Base-by-base conservation (phyloP, 2,113 vertebrate species). In the Pangasianodon hypophthalmus region DNA sequence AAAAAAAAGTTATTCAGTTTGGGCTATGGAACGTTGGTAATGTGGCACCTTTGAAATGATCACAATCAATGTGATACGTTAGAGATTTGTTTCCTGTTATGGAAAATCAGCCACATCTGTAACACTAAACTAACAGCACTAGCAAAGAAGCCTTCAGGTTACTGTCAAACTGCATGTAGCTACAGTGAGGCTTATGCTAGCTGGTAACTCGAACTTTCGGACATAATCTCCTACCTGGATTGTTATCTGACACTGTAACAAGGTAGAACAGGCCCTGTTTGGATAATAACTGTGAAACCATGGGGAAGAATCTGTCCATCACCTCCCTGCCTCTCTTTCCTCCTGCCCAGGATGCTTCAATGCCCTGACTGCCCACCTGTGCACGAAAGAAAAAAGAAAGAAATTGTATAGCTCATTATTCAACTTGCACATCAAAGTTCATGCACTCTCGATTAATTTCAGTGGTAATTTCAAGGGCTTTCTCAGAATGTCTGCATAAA, bases 321-420 rank as follows among this genome's bases (percentile, higher is more conserved):
- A 99, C 97, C 94, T 99, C 97, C 75, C 98, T 95, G 21, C 98
- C 98, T 41, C 94, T 94, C 88, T 92, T 93, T 80, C 98, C 98
- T 18, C 98, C 98, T 19, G 98, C 98, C 98, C 98, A 99, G 5
- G 98, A 95, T 0, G 97, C 97, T 82, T 97, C 96, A 56, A 99
- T 97, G 56, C 98, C 98, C 0, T 29, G 92, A 91, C 96, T 93
- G 89, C 96, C 95, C 2, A 98, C 97, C 98, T 99, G 92, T n/a
- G 69, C 93, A 83, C 10, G 46, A 46, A 67, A 26, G 13, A 10
- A 86, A 8, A 7, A 18, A 52, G 77, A 52, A 80, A 71, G 6
- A n/a, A 24, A 16, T 14, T 19, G 26, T 67, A 56, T 6, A 41
- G 67, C 26, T 81, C 14, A 8, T 21, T 73, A 73, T 21, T 73